Base-by-base conservation (phyloP, 2,113 vertebrate species). In the Bettongia penicillata region DNA sequence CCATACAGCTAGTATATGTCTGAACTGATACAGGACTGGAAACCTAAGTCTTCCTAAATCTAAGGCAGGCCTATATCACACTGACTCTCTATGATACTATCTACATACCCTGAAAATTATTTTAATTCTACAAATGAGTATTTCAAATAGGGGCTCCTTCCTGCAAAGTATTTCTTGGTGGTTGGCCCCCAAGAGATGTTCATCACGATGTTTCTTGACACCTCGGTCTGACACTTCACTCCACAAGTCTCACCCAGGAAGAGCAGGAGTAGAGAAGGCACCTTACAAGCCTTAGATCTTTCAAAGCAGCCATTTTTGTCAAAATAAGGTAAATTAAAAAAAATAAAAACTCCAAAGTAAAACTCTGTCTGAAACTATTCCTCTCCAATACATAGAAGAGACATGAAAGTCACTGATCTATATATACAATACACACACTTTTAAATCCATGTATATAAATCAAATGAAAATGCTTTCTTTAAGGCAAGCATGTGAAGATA, bases 401-500 rank as follows among this genome's bases (percentile, higher is more conserved):
- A 97, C 93, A 95, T 94, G 98, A 98, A 98, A 98, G 94, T 97
- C 96, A 98, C 93, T 97, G 96, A 98, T 98, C 68, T 84, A 98
- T 50, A 94, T 96, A 98, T 96, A 98, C 97, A 96, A 55, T 96
- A 98, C 68, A 98, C 95, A 98, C 95, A 97, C 97, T 98, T 98
- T 98, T 97, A 95, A 96, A 98, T 97, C 97, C 97, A 98, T 94
- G 96, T 98, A 98, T 93, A 98, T 97, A 98, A 98, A 99, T 98
- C 97, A 98, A 98, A 98, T 95, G 97, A 98, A 98, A 98, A 96
- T 97, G 98, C 95, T 98, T 98, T 97, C 97, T 98, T 98, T 98
- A 99, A 98, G 97, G 97, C 97, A 99, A 98, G 97, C 97, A 98
- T 98, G 98, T 97, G 96, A 98, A 98, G 97, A 98, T 97, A 98